Evolutionary conservation across 2,888 invertebrate genomes (phyloP), one percentile per base, ranked within the genome.

Genomic region (Tetragonisca angustula): DNA sequence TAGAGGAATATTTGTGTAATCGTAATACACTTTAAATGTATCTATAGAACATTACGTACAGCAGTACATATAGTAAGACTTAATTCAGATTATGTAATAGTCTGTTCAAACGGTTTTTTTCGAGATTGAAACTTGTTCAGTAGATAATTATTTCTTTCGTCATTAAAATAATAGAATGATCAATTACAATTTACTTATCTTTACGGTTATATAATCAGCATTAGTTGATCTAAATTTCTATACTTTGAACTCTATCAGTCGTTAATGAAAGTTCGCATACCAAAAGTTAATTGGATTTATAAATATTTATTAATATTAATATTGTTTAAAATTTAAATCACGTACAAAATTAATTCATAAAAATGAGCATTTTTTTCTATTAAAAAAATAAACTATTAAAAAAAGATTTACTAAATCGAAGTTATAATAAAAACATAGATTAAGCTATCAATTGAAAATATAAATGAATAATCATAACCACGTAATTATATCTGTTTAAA

Each of bases 401-500:
- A 61, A 27, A 11, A 27, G 27, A 27, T 19, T 27, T 9, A 19
- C 9, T 27, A 27, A 27, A 61, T 32, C 43, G 43, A 43, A 43
- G 9, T 27, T 17, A n/a, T 56, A 36, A 54, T 56, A 17, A 67
- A 49, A 67, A 43, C 5, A n/a, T 36, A 56, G 15, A 17, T 11
- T n/a, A 36, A n/a, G 56, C 19, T 24, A 71, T 43, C n/a, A 56
- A 43, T 43, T 5, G 19, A 11, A 21, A 32, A 19, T 36, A 15
- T n/a, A 21, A 72, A 24, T 19, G 32, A 59, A 73, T 27, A 4
- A 54, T 3, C 52, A 70, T 43, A 70, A 49, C 24, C 49, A 49
- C 27, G 70, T 76, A 80, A 76, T 61, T 61, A 32, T 70, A 76
- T 59, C 75, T 36, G 21, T 79, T 76, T 59, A 50, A 61, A 76